phyloP scores from a whole-genome alignment of 2,113 vertebrate genomes.

The Dasyprocta punctata region DNA sequence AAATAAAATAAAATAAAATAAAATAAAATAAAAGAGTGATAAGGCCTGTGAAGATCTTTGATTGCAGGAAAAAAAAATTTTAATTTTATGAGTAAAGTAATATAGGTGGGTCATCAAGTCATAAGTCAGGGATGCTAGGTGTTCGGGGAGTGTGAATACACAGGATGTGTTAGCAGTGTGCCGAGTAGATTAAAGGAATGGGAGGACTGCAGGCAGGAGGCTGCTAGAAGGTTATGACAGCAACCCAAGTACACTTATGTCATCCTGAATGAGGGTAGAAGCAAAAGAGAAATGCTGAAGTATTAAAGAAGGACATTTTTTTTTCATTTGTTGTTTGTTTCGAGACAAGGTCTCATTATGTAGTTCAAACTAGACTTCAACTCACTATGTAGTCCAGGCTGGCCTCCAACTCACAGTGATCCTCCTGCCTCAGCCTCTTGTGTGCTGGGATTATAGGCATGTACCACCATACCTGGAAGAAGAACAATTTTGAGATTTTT shows the following conservation, averaged over 20 bases:
- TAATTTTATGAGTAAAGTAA: conserved; percentile 27
- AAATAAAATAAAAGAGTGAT: no score
- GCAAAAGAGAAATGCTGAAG: not conserved
- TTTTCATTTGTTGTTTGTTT: not conserved
- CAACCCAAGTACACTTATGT: not conserved
- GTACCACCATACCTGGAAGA: not conserved
- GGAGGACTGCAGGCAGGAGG: not conserved
- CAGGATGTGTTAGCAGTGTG: not conserved
- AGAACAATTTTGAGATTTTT: not conserved
- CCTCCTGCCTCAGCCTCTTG: not conserved
- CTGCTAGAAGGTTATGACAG: not conserved
- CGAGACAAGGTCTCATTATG: not conserved
- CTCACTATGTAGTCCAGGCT: not conserved
- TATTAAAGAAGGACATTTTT: not conserved
- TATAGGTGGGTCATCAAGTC: not conserved
- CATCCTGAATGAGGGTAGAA: not conserved
- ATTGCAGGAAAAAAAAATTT: not conserved
- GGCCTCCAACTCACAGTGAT: not conserved
- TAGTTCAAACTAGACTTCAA: not conserved
- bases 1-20: no score
- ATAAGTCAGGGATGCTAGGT: not conserved
- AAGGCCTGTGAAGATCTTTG: not conserved
- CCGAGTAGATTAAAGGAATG: no score
- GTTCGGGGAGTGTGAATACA: not conserved
- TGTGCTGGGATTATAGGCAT: not conserved